Evolutionary conservation across 2,113 vertebrate species (phyloP).

Genomic region (Craseonycteris thonglongyai): DNA sequence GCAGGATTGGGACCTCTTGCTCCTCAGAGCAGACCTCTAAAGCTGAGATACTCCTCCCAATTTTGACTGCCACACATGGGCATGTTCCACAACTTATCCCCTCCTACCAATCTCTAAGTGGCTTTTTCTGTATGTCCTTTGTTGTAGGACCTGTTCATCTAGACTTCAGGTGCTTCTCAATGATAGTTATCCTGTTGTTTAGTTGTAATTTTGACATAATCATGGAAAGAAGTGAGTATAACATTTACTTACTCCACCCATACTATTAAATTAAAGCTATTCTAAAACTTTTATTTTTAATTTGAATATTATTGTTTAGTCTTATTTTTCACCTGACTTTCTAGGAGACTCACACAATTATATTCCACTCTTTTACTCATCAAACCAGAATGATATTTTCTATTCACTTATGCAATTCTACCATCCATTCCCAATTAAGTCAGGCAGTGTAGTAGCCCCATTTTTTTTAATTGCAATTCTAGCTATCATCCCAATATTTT

Average conservation of each 20-base stretch:
- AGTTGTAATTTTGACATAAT: too few relatives aligned
- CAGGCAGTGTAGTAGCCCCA: background rate
- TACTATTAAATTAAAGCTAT: background rate
- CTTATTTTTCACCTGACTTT: background rate
- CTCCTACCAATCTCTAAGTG: too few relatives aligned
- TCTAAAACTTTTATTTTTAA: background rate
- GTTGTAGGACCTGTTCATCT: too few relatives aligned
- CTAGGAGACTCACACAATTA: slow-evolving; percentile 14
- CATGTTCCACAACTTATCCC: too few relatives aligned
- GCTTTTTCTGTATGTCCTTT: too few relatives aligned
- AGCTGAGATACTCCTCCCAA: too few relatives aligned
- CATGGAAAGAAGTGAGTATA: too few relatives aligned
- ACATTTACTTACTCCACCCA: background rate
- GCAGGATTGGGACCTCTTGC: too few relatives aligned
- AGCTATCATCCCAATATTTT: background rate
- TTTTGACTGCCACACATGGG: too few relatives aligned
- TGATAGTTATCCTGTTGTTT: too few relatives aligned
- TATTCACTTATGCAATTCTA: slow-evolving; percentile 39
- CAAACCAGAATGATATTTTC: slow-evolving; percentile 25
- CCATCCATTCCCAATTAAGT: background rate
- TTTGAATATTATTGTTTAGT: background rate
- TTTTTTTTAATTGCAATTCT: background rate
- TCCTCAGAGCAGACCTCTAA: too few relatives aligned
- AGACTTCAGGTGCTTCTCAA: too few relatives aligned
- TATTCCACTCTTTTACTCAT: background rate